Evolutionary conservation across 1,140 invertebrate species (phyloP), one percentile per base, ranked within the genome.

Genomic region (Drosophila ohnishii): DNA sequence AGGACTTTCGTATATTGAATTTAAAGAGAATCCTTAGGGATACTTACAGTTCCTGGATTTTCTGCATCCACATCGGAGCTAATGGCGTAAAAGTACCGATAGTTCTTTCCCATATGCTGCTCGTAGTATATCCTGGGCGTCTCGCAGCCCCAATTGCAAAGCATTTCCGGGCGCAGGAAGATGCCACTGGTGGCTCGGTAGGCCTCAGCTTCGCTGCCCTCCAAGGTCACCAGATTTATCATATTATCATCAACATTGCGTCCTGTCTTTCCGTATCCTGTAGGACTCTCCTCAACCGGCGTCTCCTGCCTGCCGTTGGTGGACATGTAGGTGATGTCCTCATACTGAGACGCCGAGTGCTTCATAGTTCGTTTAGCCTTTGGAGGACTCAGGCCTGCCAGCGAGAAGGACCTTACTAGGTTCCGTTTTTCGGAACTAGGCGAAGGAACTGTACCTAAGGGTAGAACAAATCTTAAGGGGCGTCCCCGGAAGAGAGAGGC

Each of bases 1-100:
- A 37, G 47, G 19, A 62, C 5, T 11, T 30, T 32, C 7, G 3
- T 4, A 11, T 16, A 32, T 50, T 16, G 8, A 0, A 56, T 28
- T 16, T 50, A 22, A 16, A 9, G 13, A 5, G 3, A 25, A 55
- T 14, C 35, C 14, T n/a, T 1, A 7, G 11, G n/a, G 3, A 2
- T 25, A 87, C 92, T 93, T 92, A 97, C 96, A 45, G 94, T 94
- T 84, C 96, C 96, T 6, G 96, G 96, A 92, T 96, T 95, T 3
- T 95, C 93, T 4, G 94, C 92, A 90, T 97, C 96, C 3, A 97
- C 96, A 91, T 97, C 96, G 13, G 96, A 95, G 69, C 96, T 96
- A 47, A 97, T 97, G 0, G 96, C 97, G 85, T 98, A 98, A 90
- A 97, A 98, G 91, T 96, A 98, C 60, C 94, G 93, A 90, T 98